phyloP scores from a whole-genome alignment of 2,113 vertebrate species.

The Engraulis encrasicolus region DNA sequence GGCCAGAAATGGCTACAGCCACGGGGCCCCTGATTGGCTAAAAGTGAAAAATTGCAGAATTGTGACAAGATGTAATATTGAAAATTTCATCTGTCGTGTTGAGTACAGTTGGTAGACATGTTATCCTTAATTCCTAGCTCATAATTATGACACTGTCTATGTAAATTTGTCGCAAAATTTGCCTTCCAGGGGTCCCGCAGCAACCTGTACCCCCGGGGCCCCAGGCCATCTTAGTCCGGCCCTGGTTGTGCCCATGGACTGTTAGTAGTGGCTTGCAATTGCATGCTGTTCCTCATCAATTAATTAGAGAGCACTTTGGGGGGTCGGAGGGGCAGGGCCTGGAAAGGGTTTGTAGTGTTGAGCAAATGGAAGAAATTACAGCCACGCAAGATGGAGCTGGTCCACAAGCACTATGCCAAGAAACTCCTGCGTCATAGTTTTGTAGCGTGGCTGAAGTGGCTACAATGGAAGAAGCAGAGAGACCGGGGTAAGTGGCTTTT shows the following conservation, averaged over 20 bases:
- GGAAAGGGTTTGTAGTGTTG: conserved; percentile 54
- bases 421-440: conserved; percentile 39
- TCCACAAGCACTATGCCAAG: conserved; percentile 43
- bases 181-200: too few species aligned
- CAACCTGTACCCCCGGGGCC: too few species aligned
- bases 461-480: conserved; percentile 47
- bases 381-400: conserved; percentile 52
- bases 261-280: conserved; percentile 36
- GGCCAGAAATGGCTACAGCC: too few species aligned
- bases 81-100: too few species aligned
- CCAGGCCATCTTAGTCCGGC: too few species aligned
- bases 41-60: too few species aligned
- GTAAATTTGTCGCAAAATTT: too few species aligned
- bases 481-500: conserved; percentile 58
- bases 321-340: conserved; percentile 58
- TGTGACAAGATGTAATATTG: too few species aligned
- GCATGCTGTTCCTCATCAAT: conserved; percentile 50
- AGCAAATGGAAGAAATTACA: conserved; percentile 39
- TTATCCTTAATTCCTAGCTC: too few species aligned
- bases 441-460: conserved; percentile 56
- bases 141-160: too few species aligned
- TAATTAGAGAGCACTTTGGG: conserved; percentile 60
- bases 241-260: conserved; percentile 24
- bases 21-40: too few species aligned
- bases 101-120: too few species aligned